A percentile compares a stretch with the other conserved stretches of the same genome.
Conservation (phyloP, 2,113 vertebrate species). For the Ochotona princeps region DNA sequence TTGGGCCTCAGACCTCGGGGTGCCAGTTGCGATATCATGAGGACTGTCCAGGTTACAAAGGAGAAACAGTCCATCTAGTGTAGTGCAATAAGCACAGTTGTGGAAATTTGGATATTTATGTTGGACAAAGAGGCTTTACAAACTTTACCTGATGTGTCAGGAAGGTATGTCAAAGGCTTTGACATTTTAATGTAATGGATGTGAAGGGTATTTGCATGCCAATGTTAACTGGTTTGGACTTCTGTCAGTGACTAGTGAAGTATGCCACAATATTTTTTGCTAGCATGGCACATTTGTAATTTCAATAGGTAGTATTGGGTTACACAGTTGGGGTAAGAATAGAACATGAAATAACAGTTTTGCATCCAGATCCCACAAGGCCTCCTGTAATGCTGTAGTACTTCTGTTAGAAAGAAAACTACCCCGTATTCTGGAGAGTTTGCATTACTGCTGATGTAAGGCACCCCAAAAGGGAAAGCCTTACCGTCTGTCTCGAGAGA, state of each 20-base stretch:
- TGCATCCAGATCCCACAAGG: background rate
- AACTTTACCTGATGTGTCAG: background rate
- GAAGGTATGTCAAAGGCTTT: background rate
- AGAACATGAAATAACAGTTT: constrained; percentile 36
- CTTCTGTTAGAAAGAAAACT: constrained; percentile 6
- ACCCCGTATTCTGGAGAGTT: background rate
- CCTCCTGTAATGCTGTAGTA: background rate
- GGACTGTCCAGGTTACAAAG: background rate
- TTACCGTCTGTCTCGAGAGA: too few species aligned
- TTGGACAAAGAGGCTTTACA: background rate
- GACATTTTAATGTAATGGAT: background rate
- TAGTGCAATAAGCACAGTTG: background rate
- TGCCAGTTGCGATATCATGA: background rate
- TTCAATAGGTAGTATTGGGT: background rate
- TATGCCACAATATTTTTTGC: background rate
- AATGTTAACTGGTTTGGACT: background rate
- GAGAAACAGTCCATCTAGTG: background rate
- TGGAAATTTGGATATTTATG: background rate
- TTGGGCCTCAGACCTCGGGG: background rate
- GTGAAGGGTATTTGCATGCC: background rate
- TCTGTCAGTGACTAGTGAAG: background rate
- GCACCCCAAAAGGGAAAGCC: too few species aligned
- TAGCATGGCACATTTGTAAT: background rate
- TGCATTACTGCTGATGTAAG: background rate
- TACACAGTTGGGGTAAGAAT: background rate